Base-by-base conservation (phyloP, 2,113 vertebrate genomes). In the Neopipo cinnamomea region DNA sequence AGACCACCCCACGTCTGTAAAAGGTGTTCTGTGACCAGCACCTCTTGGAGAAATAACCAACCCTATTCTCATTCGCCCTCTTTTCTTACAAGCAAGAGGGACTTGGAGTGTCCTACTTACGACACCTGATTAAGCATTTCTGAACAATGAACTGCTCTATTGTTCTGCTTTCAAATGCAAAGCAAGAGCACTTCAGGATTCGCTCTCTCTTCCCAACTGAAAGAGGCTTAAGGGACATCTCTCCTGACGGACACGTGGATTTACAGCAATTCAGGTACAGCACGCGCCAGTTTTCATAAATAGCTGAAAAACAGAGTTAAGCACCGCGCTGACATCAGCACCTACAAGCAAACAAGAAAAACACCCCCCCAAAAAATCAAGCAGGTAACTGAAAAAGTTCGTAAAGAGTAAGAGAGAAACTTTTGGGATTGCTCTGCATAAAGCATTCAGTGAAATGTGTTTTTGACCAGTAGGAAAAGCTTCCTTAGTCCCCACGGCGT, bases 71-170 rank as follows among this genome's bases (percentile, higher is more conserved):
- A 0, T 62, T 73, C 22, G 63, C n/a, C 63, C 67, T 88, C 88
- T 41, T 82, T 65, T 73, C 85, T 92, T 53, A 53, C 65, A 79
- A 76, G 85, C 78, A 85, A 68, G 41, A 78, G 65, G 33, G 75
- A 62, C 63, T 66, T 20, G 49, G 68, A 58, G 72, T 83, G 94
- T 70, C 96, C 96, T 93, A 94, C 96, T 97, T 97, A 15, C 9
- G 44, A 68, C 50, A 97, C 96, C 95, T 92, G 95, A 97, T 94
- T 90, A 96, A 95, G 94, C 96, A 70, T 66, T 96, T 96, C 3
- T 73, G 55, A 94, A 95, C 85, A 62, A 83, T 21, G 62, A 76
- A 8, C 58, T 6, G 37, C 59, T 76, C 87, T 31, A 50, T 35
- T 83, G 6, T 50, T 62, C 88, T 50, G 84, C 85, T 92, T 89